Percentiles rank a stretch among this genome's conserved stretches.
phyloP scores from a whole-genome alignment of 2,888 invertebrate genomes.

The Bellardia pandia region DNA sequence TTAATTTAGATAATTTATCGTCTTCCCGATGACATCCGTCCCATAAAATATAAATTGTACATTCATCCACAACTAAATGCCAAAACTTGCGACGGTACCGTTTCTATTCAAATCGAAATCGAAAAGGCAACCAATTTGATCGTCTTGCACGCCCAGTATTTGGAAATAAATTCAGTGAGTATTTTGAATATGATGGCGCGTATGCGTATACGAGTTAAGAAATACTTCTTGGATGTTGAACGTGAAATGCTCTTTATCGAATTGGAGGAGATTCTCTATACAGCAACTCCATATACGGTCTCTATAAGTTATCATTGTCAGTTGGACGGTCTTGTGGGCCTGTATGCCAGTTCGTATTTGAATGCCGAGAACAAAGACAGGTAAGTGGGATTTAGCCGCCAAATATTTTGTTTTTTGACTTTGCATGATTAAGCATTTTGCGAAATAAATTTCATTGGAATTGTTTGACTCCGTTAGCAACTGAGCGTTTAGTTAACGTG shows the following conservation, averaged over 20 bases:
- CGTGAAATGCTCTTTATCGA: constrained; percentile 84
- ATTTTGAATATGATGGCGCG: constrained; percentile 80
- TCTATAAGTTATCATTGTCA: constrained; percentile 87
- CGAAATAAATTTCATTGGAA: neutral
- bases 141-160: constrained; percentile 79
- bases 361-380: constrained; percentile 81
- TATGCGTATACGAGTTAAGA: constrained; percentile 79
- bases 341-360: constrained; percentile 88
- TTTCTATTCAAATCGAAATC: constrained; percentile 80
- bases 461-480: too few species aligned
- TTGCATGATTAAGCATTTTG: constrained; percentile 48
- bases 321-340: constrained; percentile 88
- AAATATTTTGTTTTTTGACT: neutral
- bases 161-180: constrained; percentile 78
- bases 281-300: constrained; percentile 85
- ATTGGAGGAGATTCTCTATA: constrained; percentile 80
- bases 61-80: constrained; percentile 77
- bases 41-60: constrained; percentile 78
- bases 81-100: constrained; percentile 77
- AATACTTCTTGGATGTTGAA: constrained; percentile 77
- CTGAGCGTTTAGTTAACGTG: too few species aligned
- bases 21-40: constrained; percentile 77
- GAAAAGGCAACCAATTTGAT: constrained; percentile 78
- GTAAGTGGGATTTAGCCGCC: constrained; percentile 81
- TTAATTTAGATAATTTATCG: constrained; percentile 78